Conservation (phyloP, 2,797 vertebrate genomes). For the Sebastes taczanowskii region DNA sequence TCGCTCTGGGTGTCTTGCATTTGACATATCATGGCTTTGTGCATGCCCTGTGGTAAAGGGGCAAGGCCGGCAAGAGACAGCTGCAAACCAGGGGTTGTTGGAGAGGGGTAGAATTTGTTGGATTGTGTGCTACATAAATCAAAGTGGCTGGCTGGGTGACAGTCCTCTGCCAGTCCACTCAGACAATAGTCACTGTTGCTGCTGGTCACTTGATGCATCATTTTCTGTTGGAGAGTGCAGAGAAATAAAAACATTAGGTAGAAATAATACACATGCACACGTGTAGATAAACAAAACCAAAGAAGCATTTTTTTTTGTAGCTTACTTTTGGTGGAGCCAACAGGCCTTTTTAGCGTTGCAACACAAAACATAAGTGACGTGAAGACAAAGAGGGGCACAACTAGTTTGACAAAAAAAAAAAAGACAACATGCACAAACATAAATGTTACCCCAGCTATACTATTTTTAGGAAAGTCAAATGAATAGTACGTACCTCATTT, state of each 20-base stretch:
- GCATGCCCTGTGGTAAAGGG: conserved; percentile 85
- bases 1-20: conserved; percentile 89
- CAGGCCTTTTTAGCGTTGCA: conserved; percentile 32
- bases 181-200: conserved; percentile 92
- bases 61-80: conserved; percentile 79
- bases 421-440: not conserved
- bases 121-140: conserved; percentile 92
- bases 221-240: conserved; percentile 84
- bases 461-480: conserved; percentile 9
- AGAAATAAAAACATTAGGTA: conserved; percentile 29
- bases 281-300: not conserved
- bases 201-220: conserved; percentile 97
- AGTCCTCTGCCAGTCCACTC: conserved; percentile 90
- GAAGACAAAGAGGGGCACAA: conserved; percentile 3
- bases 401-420: not conserved
- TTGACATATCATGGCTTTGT: conserved; percentile 93
- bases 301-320: not conserved
- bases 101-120: conserved; percentile 90
- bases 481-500: conserved; percentile 79
- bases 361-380: conserved; percentile 5
- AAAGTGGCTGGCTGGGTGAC: conserved; percentile 91
- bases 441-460: fast-evolving
- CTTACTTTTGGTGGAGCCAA: conserved; percentile 36
- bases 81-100: conserved; percentile 75
- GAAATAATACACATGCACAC: not conserved